phyloP scores from a whole-genome alignment of 1,140 invertebrate species.

The Cryptotermes secundus region DNA sequence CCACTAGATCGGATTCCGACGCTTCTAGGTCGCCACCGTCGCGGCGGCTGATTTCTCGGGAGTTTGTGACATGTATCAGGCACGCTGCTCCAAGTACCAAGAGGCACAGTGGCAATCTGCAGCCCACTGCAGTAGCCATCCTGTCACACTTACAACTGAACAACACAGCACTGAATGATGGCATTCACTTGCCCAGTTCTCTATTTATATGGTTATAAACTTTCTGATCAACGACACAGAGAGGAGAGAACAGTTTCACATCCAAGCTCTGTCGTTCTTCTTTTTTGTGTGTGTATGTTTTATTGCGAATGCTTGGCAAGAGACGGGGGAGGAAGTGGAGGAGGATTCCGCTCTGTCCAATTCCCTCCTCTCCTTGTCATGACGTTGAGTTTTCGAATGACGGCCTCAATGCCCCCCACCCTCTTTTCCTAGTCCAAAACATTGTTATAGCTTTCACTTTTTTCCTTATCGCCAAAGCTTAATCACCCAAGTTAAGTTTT shows the following conservation, averaged over 20 bases:
- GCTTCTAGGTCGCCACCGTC: conserved; percentile 20
- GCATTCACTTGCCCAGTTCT: neutral
- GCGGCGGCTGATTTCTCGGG: conserved; percentile 19
- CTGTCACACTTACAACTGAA: conserved; percentile 41
- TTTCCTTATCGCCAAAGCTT: neutral
- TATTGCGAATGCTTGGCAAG: neutral
- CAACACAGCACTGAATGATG: neutral
- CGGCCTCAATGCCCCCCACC: neutral
- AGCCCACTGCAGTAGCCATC: conserved; percentile 1
- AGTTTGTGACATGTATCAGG: neutral
- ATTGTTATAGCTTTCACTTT: conserved; percentile 2
- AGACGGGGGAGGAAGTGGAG: neutral
- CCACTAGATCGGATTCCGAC: conserved; percentile 6
- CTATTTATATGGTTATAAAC: conserved; percentile 12
- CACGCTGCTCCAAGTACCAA: neutral
- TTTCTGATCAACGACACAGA: neutral
- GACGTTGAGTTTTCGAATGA: neutral
- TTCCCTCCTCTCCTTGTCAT: neutral
- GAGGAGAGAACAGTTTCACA: conserved; percentile 8
- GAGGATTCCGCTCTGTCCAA: neutral
- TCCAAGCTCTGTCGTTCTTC: neutral
- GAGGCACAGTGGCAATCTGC: neutral
- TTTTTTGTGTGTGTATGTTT: neutral
- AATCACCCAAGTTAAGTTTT: conserved; percentile 6
- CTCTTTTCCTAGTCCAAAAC: neutral